Evolutionary conservation across 2,888 invertebrate genomes (phyloP), one percentile per base, ranked within the genome.

Genomic region (Leucozona laternaria): DNA sequence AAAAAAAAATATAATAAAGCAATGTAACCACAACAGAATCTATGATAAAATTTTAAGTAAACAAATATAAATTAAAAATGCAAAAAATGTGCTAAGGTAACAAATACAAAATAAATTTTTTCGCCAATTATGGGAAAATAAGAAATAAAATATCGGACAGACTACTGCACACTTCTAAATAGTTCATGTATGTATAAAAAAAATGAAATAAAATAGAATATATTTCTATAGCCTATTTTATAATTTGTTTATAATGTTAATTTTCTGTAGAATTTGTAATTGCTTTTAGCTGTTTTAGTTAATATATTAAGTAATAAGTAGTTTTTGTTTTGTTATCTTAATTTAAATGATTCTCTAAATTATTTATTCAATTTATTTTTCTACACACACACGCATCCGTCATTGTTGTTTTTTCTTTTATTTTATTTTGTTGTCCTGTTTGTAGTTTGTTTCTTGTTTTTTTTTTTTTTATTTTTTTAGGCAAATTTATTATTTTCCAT

Each of bases 261-360:
- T 48, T 50, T 62, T 77, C 22, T 75, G 64, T 79, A 70, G 58
- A 72, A 48, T 72, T 79, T 80, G 70, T 50, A 79, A 80, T 71
- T 71, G 75, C 31, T 79, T 71, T 62, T 55, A 62, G 71, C 48
- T 66, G 28, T 71, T 57, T 64, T 70, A 53, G 68, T 79, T 78
- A 68, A 43, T 85, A 79, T 79, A 76, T 79, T 83, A 73, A 22
- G 68, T 76, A 76, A 84, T 68, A 79, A 66, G 71, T 79, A 78
- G 66, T 60, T 68, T 66, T 77, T 70, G 17, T 60, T 64, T 66
- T 48, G 17, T 72, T 50, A 70, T 72, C 68, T 77, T 55, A 57
- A 45, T 71, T 73, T 72, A 85, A 62, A 80, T 68, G 77, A 80
- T 85, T 80, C 48, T 79, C 84, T 84, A 76, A 66, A 76, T 66